These are phyloP conservation scores for Pseudanteris insignis DNA, from an alignment of 2,888 invertebrate genomes.

Conservation along the genomic window DNA sequence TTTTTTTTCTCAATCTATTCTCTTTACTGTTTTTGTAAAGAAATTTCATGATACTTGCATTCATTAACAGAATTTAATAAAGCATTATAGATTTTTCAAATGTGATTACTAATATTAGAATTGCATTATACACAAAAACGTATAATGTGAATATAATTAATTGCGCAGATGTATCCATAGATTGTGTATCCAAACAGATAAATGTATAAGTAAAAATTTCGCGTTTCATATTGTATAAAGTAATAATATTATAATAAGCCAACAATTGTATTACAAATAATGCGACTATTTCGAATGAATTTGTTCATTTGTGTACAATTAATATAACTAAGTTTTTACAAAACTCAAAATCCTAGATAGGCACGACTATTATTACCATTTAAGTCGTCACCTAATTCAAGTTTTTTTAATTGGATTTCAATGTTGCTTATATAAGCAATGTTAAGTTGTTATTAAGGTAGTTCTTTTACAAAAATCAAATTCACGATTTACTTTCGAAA, in stretches of 20 bases:
- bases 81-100: conserved; percentile 4
- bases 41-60: conserved; percentile 14
- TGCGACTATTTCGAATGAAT: conserved; percentile 2
- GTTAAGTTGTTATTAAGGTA: conserved; percentile 2
- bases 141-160: conserved; percentile 5
- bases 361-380: conserved; percentile 5
- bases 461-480: neutral
- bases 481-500: no score
- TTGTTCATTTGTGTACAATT: conserved; percentile 12
- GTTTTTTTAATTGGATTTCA: neutral
- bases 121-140: conserved; percentile 3
- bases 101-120: neutral
- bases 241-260: conserved; percentile 5
- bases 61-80: conserved; percentile 5
- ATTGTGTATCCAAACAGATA: conserved; percentile 7
- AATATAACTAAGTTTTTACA: conserved; percentile 9
- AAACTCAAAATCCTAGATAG: conserved; percentile 19
- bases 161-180: conserved; percentile 6
- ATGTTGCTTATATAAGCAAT: neutral
- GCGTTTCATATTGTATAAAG: conserved; percentile 16
- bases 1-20: neutral
- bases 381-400: neutral
- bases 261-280: conserved; percentile 5
- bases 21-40: conserved; percentile 3
- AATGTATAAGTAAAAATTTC: conserved; percentile 1